Percentiles rank a stretch among this genome's conserved stretches.
Conservation (phyloP, 2,113 vertebrate species). For the Elaphurus davidianus region DNA sequence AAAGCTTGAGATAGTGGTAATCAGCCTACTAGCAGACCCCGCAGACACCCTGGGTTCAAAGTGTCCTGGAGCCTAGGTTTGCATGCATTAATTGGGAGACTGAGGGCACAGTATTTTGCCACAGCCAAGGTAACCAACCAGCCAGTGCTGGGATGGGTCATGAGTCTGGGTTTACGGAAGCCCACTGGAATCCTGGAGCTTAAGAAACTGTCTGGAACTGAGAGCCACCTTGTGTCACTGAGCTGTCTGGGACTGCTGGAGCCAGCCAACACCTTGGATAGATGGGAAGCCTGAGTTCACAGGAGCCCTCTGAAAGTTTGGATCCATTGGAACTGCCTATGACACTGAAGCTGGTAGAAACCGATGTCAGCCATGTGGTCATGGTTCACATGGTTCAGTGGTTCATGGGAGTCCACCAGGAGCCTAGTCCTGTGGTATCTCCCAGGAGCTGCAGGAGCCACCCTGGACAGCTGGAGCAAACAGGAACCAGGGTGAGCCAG, state of each 20-base stretch:
- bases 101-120: not conserved
- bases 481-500: not conserved
- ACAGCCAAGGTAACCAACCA: not conserved
- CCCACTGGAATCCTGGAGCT: not conserved
- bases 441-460: not conserved
- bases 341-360: not conserved
- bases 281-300: not conserved
- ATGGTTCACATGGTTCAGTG: not conserved
- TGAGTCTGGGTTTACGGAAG: no score
- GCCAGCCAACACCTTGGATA: not conserved
- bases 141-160: not conserved
- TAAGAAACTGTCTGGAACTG: not conserved
- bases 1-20: not conserved
- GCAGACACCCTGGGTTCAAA: not conserved
- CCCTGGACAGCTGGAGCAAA: no score
- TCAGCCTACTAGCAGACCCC: not conserved
- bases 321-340: not conserved
- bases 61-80: not conserved
- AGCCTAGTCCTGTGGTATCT: not conserved
- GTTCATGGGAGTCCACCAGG: not conserved
- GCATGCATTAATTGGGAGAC: not conserved
- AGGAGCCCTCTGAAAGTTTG: not conserved
- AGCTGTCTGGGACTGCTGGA: not conserved
- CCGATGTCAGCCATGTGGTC: not conserved
- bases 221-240: not conserved